phyloP scores from a whole-genome alignment of 1,140 invertebrate genomes.

The Bicyclus anynana region DNA sequence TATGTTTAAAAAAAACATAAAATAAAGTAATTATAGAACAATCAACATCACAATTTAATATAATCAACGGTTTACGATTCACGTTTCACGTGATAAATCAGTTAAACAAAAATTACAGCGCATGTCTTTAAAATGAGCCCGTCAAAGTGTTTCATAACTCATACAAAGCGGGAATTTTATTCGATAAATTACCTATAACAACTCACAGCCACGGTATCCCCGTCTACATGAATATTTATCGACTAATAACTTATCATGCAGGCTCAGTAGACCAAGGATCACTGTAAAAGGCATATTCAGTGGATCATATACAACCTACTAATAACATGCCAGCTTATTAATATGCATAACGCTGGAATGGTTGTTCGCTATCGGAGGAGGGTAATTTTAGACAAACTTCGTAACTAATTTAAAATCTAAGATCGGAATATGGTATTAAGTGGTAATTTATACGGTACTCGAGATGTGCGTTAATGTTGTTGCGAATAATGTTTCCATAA shows the following conservation, averaged over 20 bases:
- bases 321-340: constrained; percentile 56
- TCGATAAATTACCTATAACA: constrained; percentile 30
- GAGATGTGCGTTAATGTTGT: constrained; percentile 18
- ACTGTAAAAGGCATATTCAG: constrained; percentile 36
- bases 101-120: background rate
- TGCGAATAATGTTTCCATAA: constrained; percentile 4
- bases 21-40: background rate
- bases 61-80: background rate
- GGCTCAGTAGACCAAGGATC: constrained; percentile 39
- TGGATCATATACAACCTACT: constrained; percentile 31
- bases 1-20: no score
- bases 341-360: constrained; percentile 59
- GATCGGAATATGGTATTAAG: constrained; percentile 37
- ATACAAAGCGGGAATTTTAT: constrained; percentile 23
- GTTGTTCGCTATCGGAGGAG: constrained; percentile 46
- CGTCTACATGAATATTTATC: constrained; percentile 40
- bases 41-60: background rate
- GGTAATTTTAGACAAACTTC: constrained; percentile 60
- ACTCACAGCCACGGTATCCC: constrained; percentile 18
- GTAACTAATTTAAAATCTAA: constrained; percentile 63
- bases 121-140: constrained; percentile 19
- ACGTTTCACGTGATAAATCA: background rate
- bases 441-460: constrained; percentile 2
- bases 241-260: constrained; percentile 37
- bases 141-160: constrained; percentile 18